Evolutionary conservation across 2,113 vertebrate genomes (phyloP).

Genomic region (Dascyllus trimaculatus): DNA sequence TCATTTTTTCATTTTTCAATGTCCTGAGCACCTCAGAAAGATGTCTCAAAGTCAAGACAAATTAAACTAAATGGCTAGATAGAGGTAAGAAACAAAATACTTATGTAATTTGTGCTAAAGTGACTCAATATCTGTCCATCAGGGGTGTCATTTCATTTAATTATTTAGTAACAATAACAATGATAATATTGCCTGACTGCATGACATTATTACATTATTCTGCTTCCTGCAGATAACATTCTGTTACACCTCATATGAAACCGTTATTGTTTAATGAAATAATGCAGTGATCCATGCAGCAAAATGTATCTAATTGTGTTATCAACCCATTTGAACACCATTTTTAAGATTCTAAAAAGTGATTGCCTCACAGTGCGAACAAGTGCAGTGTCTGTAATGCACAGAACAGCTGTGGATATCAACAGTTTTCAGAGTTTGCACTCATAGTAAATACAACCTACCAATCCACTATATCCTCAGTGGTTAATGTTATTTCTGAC

Average conservation of each 20-base stretch:
- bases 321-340: not conserved
- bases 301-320: not conserved
- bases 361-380: not conserved
- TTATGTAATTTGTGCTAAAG: not conserved
- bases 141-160: not conserved
- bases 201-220: not conserved
- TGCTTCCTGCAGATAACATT: not conserved
- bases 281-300: not conserved
- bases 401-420: not conserved
- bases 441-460: not conserved
- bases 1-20: no score
- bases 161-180: not conserved
- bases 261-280: slow-evolving; percentile 1
- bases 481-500: slow-evolving; percentile 25
- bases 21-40: no score
- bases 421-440: not conserved
- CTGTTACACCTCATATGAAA: not conserved
- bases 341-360: not conserved
- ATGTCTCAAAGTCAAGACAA: not conserved
- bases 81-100: not conserved
- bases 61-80: not conserved
- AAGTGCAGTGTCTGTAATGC: not conserved
- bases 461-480: not conserved
- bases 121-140: not conserved
- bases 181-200: not conserved